These are phyloP conservation scores for Poeciliopsis prolifica DNA, from an alignment of 2,113 vertebrate species.

Conservation along the genomic window DNA sequence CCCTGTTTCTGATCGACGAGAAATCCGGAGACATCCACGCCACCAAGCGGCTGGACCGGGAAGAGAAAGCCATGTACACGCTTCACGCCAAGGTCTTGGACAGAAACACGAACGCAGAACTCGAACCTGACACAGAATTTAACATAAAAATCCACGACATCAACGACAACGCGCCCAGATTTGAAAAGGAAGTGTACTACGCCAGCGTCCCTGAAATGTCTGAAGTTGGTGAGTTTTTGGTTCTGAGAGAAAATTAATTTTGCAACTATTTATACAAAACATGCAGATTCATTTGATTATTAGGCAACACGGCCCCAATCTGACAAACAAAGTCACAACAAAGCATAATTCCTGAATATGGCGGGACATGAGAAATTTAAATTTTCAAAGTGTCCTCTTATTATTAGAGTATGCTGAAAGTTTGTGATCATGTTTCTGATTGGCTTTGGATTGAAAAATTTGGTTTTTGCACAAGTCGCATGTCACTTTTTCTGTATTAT, in stretches of 20 bases:
- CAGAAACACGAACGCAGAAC: constrained; percentile 86
- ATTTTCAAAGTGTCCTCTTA: no score
- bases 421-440: background rate
- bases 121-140: constrained; percentile 96
- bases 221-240: constrained; percentile 87
- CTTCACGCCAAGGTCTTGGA: constrained; percentile 94
- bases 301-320: no score
- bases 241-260: background rate
- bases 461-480: background rate
- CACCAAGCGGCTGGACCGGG: constrained; percentile 94
- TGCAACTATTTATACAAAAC: background rate
- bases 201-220: constrained; percentile 97
- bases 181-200: constrained; percentile 88
- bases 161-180: constrained; percentile 97
- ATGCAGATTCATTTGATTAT: no score
- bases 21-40: constrained; percentile 98
- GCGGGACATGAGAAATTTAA: no score
- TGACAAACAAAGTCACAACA: no score
- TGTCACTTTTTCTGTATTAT: background rate
- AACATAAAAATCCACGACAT: constrained; percentile 99
- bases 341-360: no score
- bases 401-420: no score
- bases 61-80: constrained; percentile 92
- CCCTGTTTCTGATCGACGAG: constrained; percentile 93
- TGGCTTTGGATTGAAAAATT: background rate